Conservation (phyloP, 2,888 invertebrate genomes). For the Opisthograptis luteolata region DNA sequence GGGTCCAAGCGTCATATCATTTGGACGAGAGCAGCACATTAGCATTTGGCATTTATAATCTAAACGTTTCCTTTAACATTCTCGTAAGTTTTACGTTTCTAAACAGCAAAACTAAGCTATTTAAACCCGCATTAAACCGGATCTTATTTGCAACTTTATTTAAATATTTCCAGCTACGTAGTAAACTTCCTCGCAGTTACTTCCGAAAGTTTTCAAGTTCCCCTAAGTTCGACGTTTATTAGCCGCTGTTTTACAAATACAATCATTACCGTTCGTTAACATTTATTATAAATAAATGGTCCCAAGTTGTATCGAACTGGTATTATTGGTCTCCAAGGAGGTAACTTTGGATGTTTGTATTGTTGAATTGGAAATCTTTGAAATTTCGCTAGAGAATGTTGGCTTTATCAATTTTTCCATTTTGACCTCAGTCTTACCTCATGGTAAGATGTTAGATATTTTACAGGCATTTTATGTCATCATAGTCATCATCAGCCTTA, state of each 20-base stretch:
- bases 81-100: too few relatives aligned
- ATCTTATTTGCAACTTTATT: neutral
- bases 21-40: too few relatives aligned
- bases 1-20: too few relatives aligned
- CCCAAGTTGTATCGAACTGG: slow-evolving; percentile 37
- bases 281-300: slow-evolving; percentile 44
- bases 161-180: neutral
- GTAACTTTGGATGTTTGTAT: slow-evolving; percentile 19
- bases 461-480: too few relatives aligned
- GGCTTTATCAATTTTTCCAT: too few relatives aligned
- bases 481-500: too few relatives aligned
- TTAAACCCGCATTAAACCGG: too few relatives aligned
- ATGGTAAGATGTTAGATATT: too few relatives aligned
- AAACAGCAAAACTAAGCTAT: too few relatives aligned
- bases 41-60: too few relatives aligned
- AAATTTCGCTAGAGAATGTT: neutral
- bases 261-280: slow-evolving; percentile 32
- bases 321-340: slow-evolving; percentile 32
- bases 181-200: slow-evolving; percentile 3
- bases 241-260: slow-evolving; percentile 30
- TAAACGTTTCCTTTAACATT: too few relatives aligned
- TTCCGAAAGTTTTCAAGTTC: slow-evolving; percentile 6
- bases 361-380: slow-evolving; percentile 9
- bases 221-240: slow-evolving; percentile 34
- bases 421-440: too few relatives aligned